These are phyloP conservation scores for Hyaena hyaena DNA, from an alignment of 2,113 vertebrate species.

Conservation along the genomic window DNA sequence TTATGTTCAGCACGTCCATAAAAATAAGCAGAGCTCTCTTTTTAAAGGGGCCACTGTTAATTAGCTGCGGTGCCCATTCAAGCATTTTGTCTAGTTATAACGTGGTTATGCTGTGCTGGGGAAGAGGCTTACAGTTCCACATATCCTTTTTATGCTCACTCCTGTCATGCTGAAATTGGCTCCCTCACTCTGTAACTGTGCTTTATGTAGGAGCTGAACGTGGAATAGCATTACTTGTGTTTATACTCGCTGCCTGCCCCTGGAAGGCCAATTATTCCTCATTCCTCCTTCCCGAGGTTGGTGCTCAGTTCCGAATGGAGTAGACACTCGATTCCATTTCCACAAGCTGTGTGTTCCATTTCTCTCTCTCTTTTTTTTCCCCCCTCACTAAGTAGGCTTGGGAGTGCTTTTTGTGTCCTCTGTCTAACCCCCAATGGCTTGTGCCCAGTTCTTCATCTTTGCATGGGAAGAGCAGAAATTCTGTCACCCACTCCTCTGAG, in stretches of 20 bases:
- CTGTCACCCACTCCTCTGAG: not conserved
- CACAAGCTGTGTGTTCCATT: slow-evolving; percentile 11
- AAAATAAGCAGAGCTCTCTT: slow-evolving; percentile 71
- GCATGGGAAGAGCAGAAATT: not conserved
- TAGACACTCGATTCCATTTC: slow-evolving; percentile 23
- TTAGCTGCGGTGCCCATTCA: slow-evolving; percentile 14
- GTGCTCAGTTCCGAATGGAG: slow-evolving; percentile 6
- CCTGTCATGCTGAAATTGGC: slow-evolving; percentile 75
- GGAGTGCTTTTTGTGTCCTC: not conserved
- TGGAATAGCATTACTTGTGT: not conserved
- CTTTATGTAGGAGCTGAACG: slow-evolving; percentile 59
- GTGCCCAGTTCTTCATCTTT: not conserved
- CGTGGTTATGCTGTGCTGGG: not conserved
- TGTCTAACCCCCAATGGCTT: not conserved
- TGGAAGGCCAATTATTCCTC: slow-evolving; percentile 15
- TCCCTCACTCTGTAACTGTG: slow-evolving; percentile 52
- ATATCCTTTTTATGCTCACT: slow-evolving; percentile 61
- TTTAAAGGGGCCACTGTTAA: slow-evolving; percentile 71
- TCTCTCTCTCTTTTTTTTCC: not conserved
- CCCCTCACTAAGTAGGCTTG: not conserved
- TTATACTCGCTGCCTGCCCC: not conserved
- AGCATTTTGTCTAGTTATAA: slow-evolving; percentile 32
- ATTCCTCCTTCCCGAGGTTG: not conserved
- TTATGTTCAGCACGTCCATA: slow-evolving; percentile 74
- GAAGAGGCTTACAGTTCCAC: slow-evolving; percentile 37